Percentiles rank a stretch among this genome's conserved stretches.
phyloP scores from a whole-genome alignment of 2,888 invertebrate species.

The Pherbina coryleti region DNA sequence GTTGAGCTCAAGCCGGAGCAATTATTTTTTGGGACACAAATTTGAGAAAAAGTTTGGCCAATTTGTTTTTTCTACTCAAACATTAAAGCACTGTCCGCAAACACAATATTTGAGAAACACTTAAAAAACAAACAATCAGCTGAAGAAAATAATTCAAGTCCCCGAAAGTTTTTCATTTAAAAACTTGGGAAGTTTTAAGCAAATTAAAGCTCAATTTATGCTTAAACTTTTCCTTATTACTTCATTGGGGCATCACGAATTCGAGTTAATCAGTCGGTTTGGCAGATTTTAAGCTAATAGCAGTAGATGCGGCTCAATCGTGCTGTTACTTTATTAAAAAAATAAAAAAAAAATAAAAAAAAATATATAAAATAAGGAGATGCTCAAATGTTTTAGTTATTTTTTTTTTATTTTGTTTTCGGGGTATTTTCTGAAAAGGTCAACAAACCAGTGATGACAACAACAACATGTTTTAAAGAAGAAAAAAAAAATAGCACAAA shows the following conservation, averaged over 20 bases:
- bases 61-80: too few species aligned
- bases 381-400: neutral
- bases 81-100: too few species aligned
- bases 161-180: too few species aligned
- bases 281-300: neutral
- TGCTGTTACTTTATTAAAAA: neutral
- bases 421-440: constrained; percentile 22
- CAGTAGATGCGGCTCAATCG: neutral
- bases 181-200: too few species aligned
- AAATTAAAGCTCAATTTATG: too few species aligned
- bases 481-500: neutral
- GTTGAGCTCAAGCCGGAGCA: too few species aligned
- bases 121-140: too few species aligned
- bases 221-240: too few species aligned
- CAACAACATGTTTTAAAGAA: neutral
- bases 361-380: neutral
- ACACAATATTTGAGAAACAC: too few species aligned
- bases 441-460: constrained; percentile 21
- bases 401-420: neutral
- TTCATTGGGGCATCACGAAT: neutral
- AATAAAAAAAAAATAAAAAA: neutral
- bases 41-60: too few species aligned
- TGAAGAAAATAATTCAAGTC: too few species aligned
- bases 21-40: too few species aligned
- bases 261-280: neutral